Conservation (phyloP, 1,140 invertebrate species). For the Drosophila pectinifera region DNA sequence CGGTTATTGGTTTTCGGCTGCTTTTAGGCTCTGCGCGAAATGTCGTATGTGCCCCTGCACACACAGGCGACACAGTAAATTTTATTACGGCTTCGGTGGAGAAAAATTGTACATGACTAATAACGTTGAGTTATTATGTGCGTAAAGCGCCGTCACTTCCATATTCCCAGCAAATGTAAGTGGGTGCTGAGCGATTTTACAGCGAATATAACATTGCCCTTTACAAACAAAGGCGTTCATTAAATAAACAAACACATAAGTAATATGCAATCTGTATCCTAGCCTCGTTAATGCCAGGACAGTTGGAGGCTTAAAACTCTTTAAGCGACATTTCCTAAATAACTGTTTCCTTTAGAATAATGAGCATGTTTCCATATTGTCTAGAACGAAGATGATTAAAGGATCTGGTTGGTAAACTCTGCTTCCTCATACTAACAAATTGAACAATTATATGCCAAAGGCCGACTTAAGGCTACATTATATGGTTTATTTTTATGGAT, state of each 20-base stretch:
- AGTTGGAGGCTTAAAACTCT: neutral
- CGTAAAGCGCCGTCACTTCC: conserved; percentile 50
- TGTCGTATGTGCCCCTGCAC: conserved; percentile 31
- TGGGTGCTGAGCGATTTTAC: conserved; percentile 22
- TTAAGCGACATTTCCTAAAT: neutral
- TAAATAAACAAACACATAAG: conserved; percentile 1
- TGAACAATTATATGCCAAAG: no score
- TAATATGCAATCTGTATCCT: neutral
- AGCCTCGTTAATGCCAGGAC: neutral
- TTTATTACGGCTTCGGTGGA: conserved; percentile 68
- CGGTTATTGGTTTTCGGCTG: conserved; percentile 43
- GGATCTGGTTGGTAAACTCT: neutral
- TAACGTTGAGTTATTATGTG: conserved; percentile 60
- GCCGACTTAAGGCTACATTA: no score
- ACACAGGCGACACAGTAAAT: conserved; percentile 59
- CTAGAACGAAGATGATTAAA: neutral
- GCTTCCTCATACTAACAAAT: neutral
- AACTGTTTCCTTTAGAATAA: neutral
- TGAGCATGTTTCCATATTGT: neutral
- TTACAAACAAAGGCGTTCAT: neutral
- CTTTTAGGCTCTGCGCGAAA: conserved; percentile 24
- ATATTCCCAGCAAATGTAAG: conserved; percentile 37
- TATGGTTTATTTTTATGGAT: neutral
- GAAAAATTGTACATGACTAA: conserved; percentile 78
- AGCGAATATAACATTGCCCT: conserved; percentile 4